Conservation (phyloP, 2,113 vertebrate species). For the Xenus cinereus region DNA sequence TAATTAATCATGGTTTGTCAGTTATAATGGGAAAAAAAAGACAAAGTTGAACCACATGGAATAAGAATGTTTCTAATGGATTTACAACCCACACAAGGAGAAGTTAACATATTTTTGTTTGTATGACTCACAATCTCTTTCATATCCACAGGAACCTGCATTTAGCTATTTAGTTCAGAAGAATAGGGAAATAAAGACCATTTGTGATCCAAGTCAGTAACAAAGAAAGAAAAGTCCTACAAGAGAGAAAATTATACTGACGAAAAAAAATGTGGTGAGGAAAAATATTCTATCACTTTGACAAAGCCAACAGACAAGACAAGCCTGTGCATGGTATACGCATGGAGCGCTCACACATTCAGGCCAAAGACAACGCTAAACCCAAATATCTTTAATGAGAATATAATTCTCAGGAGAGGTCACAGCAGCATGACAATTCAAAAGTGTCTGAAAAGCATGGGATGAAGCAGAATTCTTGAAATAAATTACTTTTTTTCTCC, state of each 20-base stretch:
- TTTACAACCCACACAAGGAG: not conserved
- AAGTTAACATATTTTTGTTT: constrained; percentile 10
- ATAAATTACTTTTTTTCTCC: not conserved
- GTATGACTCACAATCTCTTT: constrained; percentile 6
- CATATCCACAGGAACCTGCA: not conserved
- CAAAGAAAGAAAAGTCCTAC: not conserved
- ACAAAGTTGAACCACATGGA: not conserved
- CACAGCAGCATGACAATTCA: not conserved
- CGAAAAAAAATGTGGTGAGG: not conserved
- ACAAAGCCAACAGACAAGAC: not conserved
- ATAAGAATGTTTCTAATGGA: not conserved
- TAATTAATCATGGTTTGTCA: not conserved
- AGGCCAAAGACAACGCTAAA: not conserved
- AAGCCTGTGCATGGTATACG: not conserved
- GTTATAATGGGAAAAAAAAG: not conserved
- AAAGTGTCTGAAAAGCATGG: not conserved
- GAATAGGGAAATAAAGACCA: not conserved
- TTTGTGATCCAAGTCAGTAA: not conserved
- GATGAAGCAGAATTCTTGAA: not conserved
- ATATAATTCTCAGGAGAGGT: not conserved
- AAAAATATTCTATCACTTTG: not conserved
- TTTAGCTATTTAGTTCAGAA: not conserved
- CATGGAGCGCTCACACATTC: not conserved
- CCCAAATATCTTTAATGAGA: not conserved
- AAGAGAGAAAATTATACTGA: not conserved